phyloP scores from a whole-genome alignment of 2,797 vertebrate genomes.

The Emydoidea blandingii region DNA sequence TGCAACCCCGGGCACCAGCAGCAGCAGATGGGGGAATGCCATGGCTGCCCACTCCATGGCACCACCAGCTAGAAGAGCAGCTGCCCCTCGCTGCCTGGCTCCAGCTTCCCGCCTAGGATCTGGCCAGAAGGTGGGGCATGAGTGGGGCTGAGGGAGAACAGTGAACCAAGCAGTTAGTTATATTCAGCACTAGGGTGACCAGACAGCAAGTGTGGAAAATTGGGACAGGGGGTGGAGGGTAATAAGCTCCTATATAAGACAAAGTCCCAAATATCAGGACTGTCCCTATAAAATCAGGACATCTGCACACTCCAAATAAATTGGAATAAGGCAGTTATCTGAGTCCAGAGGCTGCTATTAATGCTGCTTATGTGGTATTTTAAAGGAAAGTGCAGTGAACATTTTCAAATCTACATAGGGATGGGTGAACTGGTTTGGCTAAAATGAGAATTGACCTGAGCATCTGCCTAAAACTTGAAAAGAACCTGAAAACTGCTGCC shows the following conservation, averaged over 20 bases:
- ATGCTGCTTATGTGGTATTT: constrained; percentile 26
- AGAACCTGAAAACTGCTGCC: not conserved
- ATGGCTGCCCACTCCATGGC: too few species aligned
- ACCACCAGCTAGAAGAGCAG: too few species aligned
- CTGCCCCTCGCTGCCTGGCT: too few species aligned
- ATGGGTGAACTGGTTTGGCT: not conserved
- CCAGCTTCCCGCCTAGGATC: too few species aligned
- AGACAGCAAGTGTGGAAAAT: too few species aligned
- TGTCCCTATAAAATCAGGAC: too few species aligned
- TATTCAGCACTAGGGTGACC: not conserved
- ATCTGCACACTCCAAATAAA: not conserved
- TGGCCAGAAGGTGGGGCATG: too few species aligned
- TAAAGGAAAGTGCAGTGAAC: constrained; percentile 22
- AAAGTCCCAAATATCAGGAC: too few species aligned
- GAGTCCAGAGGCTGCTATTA: constrained; percentile 6
- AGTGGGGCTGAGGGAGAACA: not conserved
- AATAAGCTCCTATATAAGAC: too few species aligned
- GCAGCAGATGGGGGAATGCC: too few species aligned
- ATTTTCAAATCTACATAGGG: constrained; percentile 17
- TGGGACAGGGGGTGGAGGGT: too few species aligned
- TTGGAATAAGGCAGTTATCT: constrained; percentile 27
- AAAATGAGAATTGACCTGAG: constrained; percentile 38
- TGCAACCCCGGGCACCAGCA: too few species aligned
- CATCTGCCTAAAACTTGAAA: constrained; percentile 24
- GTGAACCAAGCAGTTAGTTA: constrained; percentile 37